These are phyloP conservation scores for Operophtera brumata DNA, from an alignment of 2,888 invertebrate species.

Conservation along the genomic window DNA sequence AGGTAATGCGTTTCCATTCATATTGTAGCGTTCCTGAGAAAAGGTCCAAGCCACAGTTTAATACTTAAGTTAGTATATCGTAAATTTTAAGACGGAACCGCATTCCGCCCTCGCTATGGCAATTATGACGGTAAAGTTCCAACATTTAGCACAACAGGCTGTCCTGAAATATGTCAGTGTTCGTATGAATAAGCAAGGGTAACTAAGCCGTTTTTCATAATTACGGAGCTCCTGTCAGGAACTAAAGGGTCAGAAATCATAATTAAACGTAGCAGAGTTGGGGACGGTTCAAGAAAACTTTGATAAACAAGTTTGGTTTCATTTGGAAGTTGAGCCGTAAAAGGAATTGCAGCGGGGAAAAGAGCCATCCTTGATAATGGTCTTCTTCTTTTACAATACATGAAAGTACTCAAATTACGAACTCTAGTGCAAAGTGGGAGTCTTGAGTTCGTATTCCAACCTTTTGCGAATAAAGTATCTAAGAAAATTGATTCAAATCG, in stretches of 20 bases:
- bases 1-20: constrained; percentile 60
- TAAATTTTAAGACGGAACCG: constrained; percentile 52
- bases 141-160: constrained; percentile 50
- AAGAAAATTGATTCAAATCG: background rate
- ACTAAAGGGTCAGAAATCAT: constrained; percentile 26
- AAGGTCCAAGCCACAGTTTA: constrained; percentile 29
- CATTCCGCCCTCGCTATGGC: constrained; percentile 52
- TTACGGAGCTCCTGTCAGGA: constrained; percentile 21
- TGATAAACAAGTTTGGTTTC: constrained; percentile 21
- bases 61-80: constrained; percentile 30
- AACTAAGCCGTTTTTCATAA: constrained; percentile 28
- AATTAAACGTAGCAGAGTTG: constrained; percentile 20
- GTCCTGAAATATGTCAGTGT: constrained; percentile 48
- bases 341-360: constrained; percentile 19
- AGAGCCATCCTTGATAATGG: constrained; percentile 15
- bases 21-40: constrained; percentile 39
- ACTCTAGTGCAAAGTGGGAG: constrained; percentile 4
- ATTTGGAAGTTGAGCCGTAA: constrained; percentile 24
- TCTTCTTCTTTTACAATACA: constrained; percentile 19
- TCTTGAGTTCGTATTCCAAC: background rate
- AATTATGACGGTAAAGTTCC: constrained; percentile 60
- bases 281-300: constrained; percentile 25
- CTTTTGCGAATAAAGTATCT: background rate
- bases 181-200: constrained; percentile 30
- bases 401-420: constrained; percentile 12